Conservation (phyloP, 1,140 invertebrate species). For the Carcinoscorpius rotundicauda region DNA sequence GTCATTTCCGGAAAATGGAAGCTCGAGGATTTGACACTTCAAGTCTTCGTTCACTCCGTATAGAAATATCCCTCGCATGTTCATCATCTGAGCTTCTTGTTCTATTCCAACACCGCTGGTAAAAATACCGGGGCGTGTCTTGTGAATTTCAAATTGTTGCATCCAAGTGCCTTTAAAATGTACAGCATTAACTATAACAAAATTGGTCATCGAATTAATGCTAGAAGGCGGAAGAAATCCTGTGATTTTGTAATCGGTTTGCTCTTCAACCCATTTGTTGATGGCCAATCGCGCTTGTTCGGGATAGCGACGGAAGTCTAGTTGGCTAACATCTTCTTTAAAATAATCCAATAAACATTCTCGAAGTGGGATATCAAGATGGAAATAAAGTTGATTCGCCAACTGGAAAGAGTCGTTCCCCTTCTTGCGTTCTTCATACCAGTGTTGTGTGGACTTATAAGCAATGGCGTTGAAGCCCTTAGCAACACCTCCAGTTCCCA, state of each 20-base stretch:
- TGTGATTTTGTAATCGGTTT: constrained; percentile 55
- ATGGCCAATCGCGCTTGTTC: constrained; percentile 41
- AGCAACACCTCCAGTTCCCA: constrained; percentile 16
- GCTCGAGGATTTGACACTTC: constrained; percentile 62
- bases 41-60: constrained; percentile 33
- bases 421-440: background rate
- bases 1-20: constrained; percentile 72
- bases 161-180: constrained; percentile 33
- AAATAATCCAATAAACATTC: constrained; percentile 20
- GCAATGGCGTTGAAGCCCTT: constrained; percentile 16
- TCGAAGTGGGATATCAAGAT: constrained; percentile 12
- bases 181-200: constrained; percentile 38
- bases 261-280: constrained; percentile 55
- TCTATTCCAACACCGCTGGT: constrained; percentile 26
- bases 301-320: constrained; percentile 46
- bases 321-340: constrained; percentile 44
- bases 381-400: constrained; percentile 22
- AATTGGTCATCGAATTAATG: constrained; percentile 24
- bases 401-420: constrained; percentile 6
- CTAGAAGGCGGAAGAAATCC: constrained; percentile 35
- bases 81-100: constrained; percentile 25
- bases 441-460: background rate
- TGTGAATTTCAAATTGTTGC: constrained; percentile 33
- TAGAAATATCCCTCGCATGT: constrained; percentile 21
- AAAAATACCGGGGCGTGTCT: constrained; percentile 24